Conservation (phyloP, 1,140 invertebrate species). For the Pissodes strobi region DNA sequence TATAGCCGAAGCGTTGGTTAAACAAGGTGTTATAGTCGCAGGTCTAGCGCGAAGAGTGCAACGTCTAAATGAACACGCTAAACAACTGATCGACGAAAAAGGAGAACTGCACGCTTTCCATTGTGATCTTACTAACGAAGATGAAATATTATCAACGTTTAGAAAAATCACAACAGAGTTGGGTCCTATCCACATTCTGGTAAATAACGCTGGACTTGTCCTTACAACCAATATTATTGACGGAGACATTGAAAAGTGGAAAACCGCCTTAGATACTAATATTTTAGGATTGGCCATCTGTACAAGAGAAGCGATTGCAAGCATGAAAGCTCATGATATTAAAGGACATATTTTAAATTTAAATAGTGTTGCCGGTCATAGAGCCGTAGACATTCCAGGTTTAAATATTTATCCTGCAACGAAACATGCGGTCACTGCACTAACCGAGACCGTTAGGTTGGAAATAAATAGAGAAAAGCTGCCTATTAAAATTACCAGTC, state of each 20-base stretch:
- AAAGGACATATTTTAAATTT: conserved; percentile 14
- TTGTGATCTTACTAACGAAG: conserved; percentile 55
- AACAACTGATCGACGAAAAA: conserved; percentile 10
- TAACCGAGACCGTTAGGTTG: conserved; percentile 63
- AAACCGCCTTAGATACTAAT: conserved; percentile 27
- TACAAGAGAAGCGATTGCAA: conserved; percentile 60
- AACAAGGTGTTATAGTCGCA: conserved; percentile 28
- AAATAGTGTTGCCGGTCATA: conserved; percentile 39
- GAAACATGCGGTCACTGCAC: conserved; percentile 64
- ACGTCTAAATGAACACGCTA: conserved; percentile 17
- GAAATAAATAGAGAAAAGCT: conserved; percentile 58
- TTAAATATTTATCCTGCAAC: conserved; percentile 63
- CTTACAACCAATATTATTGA: not conserved
- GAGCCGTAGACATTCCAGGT: conserved; percentile 35
- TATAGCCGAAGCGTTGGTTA: conserved; percentile 11
- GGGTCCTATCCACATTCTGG: conserved; percentile 68
- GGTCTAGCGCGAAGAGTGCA: conserved; percentile 35
- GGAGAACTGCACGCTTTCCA: conserved; percentile 41
- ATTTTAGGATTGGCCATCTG: conserved; percentile 58
- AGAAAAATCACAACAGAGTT: conserved; percentile 63
- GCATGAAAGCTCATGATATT: conserved; percentile 29
- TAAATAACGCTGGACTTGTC: conserved; percentile 72
- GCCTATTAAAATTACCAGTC: conserved; percentile 58
- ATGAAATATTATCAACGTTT: conserved; percentile 69
- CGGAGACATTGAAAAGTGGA: conserved; percentile 10